Evolutionary conservation across 2,888 invertebrate genomes (phyloP).

Genomic region (Myathropa florea): DNA sequence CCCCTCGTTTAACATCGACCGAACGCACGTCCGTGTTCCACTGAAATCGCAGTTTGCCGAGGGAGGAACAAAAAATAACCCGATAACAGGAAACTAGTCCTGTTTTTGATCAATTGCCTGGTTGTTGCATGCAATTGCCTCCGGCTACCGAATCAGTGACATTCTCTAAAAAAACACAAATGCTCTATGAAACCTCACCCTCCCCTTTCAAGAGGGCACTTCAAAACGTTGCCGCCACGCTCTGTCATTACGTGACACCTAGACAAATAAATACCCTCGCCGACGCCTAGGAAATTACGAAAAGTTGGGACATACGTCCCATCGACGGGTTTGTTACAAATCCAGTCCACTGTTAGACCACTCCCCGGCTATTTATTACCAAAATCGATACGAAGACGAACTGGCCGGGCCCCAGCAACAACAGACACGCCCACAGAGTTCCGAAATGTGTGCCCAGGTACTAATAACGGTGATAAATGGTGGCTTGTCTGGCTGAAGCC

Average conservation of each 20-base stretch:
- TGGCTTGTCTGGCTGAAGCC: constrained; percentile 31
- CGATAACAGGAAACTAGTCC: neutral
- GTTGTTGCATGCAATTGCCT: neutral
- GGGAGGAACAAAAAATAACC: neutral
- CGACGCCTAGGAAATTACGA: constrained; percentile 53
- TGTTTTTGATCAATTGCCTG: constrained; percentile 16
- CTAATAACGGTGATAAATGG: constrained; percentile 66
- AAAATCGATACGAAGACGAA: constrained; percentile 47
- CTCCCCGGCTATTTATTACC: constrained; percentile 48
- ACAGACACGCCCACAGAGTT: constrained; percentile 59
- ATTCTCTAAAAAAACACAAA: neutral
- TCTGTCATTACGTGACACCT: constrained; percentile 14
- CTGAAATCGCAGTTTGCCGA: neutral
- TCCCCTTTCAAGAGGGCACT: too few relatives aligned
- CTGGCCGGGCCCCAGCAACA: constrained; percentile 17
- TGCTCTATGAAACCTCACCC: neutral
- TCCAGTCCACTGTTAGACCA: neutral
- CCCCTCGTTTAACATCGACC: neutral
- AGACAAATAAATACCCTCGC: constrained; percentile 45
- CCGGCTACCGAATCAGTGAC: too few relatives aligned
- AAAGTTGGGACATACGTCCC: constrained; percentile 13
- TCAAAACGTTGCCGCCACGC: neutral
- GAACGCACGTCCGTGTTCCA: neutral
- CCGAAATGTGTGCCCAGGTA: constrained; percentile 52
- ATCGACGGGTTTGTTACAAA: neutral